Base-by-base conservation (phyloP, 2,797 vertebrate genomes). In the Odontamblyopus rebecca region DNA sequence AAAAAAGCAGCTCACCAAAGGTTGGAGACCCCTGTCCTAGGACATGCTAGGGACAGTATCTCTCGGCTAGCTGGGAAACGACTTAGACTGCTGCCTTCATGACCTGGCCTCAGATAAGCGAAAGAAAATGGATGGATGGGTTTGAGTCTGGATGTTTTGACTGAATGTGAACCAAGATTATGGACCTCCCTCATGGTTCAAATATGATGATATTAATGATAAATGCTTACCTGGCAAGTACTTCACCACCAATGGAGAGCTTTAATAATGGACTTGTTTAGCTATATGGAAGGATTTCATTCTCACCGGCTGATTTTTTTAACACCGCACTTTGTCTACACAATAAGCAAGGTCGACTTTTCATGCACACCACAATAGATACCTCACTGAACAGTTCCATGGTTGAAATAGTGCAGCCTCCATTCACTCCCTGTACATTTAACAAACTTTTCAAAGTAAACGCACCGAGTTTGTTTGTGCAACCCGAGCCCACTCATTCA, bases 401-500 rank as follows among this genome's bases (percentile, higher is more conserved):
- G 16, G 27, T 16, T 35, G 60, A 35, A 38, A 35, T 7, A 62
- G 19, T 38, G 30, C 32, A 4, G 30, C 18, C 30, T 74, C 19
- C 72, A 64, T 62, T 35, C 50, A 27, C 53, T 32, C 67, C 18
- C 3, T 29, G n/a, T 29, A 51, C 16, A 9, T 6, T 67, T 74
- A 8, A 11, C 9, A 61, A 72, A 44, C 61, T 71, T 73, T 64
- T 9, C 60, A 29, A 18, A 68, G 67, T 13, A 51, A 48, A 50
- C 15, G 18, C 19, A 32, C 67, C 63, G n/a, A 61, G 2, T 65
- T 69, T 63, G 53, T 70, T 57, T 75, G 60, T 30, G 53, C 50
- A 35, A 48, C 35, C 29, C 59, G 27, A 76, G 67, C 70, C 71
- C 73, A 75, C 79, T 84, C 73, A 72, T 59, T 64, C 5, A 54